Conservation (phyloP, 2,888 invertebrate genomes). For the Amphipoea oculea region DNA sequence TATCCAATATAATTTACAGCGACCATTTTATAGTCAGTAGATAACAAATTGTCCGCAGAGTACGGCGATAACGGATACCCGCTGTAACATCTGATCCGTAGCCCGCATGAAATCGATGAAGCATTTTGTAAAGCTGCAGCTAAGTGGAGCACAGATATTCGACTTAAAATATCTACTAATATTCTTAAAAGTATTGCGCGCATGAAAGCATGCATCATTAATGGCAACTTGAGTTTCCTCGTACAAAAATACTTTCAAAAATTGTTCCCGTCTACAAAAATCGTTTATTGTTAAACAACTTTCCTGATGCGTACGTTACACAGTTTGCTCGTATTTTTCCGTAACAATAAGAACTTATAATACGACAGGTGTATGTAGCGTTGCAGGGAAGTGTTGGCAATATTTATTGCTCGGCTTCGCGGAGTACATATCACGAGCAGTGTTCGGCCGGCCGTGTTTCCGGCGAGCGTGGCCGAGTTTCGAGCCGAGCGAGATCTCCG, state of each 20-base stretch:
- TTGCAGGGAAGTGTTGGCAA: slow-evolving; percentile 57
- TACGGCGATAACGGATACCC: background rate
- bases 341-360: slow-evolving; percentile 50
- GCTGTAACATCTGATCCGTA: slow-evolving; percentile 9
- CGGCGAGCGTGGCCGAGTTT: slow-evolving; percentile 81
- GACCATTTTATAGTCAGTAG: background rate
- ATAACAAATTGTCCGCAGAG: background rate
- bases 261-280: slow-evolving; percentile 14
- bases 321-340: slow-evolving; percentile 36
- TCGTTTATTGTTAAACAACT: slow-evolving; percentile 47
- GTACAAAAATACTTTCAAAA: slow-evolving; percentile 33
- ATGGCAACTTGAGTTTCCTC: background rate
- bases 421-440: slow-evolving; percentile 60
- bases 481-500: slow-evolving; percentile 77
- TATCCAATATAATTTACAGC: background rate
- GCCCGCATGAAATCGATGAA: slow-evolving; percentile 40
- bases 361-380: slow-evolving; percentile 29
- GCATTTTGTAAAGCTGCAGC: slow-evolving; percentile 15
- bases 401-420: slow-evolving; percentile 60
- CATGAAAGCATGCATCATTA: slow-evolving; percentile 19
- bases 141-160: slow-evolving; percentile 16
- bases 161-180: background rate
- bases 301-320: slow-evolving; percentile 40
- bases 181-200: slow-evolving; percentile 6
- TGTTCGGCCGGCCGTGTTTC: slow-evolving; percentile 74